Conservation (phyloP, 2,113 vertebrate genomes). For the Vombatus ursinus region DNA sequence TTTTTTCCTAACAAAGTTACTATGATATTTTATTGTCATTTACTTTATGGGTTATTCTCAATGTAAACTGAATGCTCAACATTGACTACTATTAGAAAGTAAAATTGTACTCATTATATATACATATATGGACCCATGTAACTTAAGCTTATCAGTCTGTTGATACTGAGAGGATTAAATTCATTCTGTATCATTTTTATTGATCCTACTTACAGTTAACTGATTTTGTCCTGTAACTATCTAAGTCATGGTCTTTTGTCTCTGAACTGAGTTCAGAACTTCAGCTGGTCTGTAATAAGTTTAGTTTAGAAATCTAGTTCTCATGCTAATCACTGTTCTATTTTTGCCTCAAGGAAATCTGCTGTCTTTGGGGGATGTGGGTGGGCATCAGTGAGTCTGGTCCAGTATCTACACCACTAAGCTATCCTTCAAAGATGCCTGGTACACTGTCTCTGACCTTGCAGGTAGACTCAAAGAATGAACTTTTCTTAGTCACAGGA, state of each 20-base stretch:
- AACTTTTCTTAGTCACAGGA: not conserved
- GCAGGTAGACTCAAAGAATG: not conserved
- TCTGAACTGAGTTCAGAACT: not conserved
- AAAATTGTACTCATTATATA: not conserved
- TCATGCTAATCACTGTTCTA: not conserved
- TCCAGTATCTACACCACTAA: not conserved
- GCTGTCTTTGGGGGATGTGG: not conserved
- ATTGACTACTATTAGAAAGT: constrained; percentile 30
- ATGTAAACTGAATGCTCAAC: constrained; percentile 8
- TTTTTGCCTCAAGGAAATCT: not conserved
- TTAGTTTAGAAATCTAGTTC: not conserved
- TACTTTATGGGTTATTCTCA: not conserved
- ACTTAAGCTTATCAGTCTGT: not conserved
- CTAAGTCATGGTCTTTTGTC: not conserved
- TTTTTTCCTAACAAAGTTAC: constrained; percentile 1
- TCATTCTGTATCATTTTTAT: not conserved
- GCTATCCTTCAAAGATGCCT: not conserved
- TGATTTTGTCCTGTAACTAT: not conserved
- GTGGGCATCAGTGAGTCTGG: not conserved
- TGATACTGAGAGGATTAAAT: not conserved
- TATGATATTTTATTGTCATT: constrained; percentile 1
- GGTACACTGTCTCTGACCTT: not conserved
- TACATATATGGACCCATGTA: not conserved
- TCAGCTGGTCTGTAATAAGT: not conserved
- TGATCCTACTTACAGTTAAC: not conserved